phyloP scores from a whole-genome alignment of 2,888 invertebrate genomes.

The Lepidochrysops patricia region DNA sequence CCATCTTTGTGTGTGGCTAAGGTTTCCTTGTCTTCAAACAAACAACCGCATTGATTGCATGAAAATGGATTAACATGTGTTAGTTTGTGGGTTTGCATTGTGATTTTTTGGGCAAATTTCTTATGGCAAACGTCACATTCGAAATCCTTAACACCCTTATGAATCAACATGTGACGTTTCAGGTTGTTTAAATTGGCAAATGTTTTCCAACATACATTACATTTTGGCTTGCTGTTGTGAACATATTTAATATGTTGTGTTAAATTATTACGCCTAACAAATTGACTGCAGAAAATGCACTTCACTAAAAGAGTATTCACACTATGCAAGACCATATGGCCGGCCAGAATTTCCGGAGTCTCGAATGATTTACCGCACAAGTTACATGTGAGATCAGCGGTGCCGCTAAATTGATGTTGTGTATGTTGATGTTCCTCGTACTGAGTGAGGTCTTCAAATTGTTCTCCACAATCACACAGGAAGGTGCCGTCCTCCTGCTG shows the following conservation, averaged over 20 bases:
- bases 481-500: conserved; percentile 61
- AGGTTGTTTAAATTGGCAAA: conserved; percentile 67
- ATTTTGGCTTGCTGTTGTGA: conserved; percentile 60
- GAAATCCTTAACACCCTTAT: conserved; percentile 57
- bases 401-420: conserved; percentile 40
- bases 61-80: conserved; percentile 54
- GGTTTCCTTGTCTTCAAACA: conserved; percentile 42
- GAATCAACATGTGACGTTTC: conserved; percentile 69
- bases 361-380: conserved; percentile 67
- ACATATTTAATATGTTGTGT: conserved; percentile 66
- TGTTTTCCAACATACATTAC: conserved; percentile 55
- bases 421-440: conserved; percentile 59
- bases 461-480: conserved; percentile 62
- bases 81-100: conserved; percentile 65
- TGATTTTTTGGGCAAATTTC: conserved; percentile 63
- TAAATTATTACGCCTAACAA: conserved; percentile 50
- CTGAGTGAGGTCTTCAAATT: conserved; percentile 52
- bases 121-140: conserved; percentile 65
- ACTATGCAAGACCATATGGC: conserved; percentile 61
- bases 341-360: conserved; percentile 56
- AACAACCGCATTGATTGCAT: conserved; percentile 51
- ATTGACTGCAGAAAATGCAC: conserved; percentile 60
- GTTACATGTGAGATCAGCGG: conserved; percentile 53
- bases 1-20: conserved; percentile 43
- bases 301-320: conserved; percentile 42